Evolutionary conservation across 64 coral and sea anemone species (phyloP), one percentile per base, ranked within the genome.

Genomic region (Anthopleura sola): DNA sequence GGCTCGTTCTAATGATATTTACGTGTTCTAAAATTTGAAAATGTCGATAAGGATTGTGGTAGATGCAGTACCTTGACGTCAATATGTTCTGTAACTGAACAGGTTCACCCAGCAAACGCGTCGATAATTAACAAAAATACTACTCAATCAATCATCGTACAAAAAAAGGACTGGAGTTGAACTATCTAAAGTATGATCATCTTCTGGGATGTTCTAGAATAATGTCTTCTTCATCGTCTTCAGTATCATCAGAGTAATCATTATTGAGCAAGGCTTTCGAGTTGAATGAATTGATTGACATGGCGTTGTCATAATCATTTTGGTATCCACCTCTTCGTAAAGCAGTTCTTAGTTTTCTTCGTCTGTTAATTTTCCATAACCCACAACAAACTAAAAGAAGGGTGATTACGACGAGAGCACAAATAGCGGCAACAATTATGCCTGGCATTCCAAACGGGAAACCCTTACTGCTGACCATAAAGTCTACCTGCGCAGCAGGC

Each of bases 211-310:
- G 78, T 37, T 97, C 94, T 31, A 92, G 71, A 82, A 97, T 92
- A 28, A 89, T 86, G n/a, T 99, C 97, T 50, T 94, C 90, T 60
- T 99, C 97, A 60, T 99, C 97, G 21, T 99, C 97, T 29, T 99
- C 97, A 36, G 92, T 94, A 62, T 99, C 97, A 60, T 99, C 97
- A 34, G 92, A 95, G 71, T 99, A 99, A 58, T 99, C 97, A 37
- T 95, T 95, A 75, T 82, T 95, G 29, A 99, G 84, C 75, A 99
- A 80, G 37, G 97, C 93, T 78, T 99, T 99, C 1, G 97, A 99
- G 37, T 99, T 99, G 33, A 99, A 99, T 0, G 97, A 99, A 49
- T 99, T 92, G 21, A 99, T 34, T 2, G 97, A 93, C 66, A 91
- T 31, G 19, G 90, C 89, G 17, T 91, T 77, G 23, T 99, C 93